These are phyloP conservation scores for Dryoscopus gambensis DNA, from an alignment of 2,113 vertebrate genomes.

Conservation along the genomic window DNA sequence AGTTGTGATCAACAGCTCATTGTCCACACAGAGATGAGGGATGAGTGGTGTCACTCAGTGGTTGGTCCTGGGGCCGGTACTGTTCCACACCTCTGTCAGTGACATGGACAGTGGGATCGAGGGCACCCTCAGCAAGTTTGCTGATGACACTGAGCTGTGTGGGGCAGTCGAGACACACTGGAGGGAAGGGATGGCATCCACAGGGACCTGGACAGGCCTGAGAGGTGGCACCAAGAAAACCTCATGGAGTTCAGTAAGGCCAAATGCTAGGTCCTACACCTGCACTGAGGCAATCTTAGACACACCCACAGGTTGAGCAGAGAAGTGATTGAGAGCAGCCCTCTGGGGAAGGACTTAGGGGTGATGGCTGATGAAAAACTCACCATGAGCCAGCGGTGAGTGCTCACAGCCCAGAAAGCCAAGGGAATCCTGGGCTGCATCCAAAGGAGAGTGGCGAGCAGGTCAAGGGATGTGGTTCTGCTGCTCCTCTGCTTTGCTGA, in stretches of 20 bases:
- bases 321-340: not conserved
- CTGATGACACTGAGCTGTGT: not conserved
- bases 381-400: fast-evolving
- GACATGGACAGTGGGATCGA: fast-evolving
- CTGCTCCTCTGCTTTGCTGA: not conserved
- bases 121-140: not conserved
- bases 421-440: not conserved
- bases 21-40: not conserved
- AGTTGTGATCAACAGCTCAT: not conserved
- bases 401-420: not conserved
- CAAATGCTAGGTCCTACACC: not conserved
- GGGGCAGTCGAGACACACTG: fast-evolving
- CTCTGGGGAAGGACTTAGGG: not conserved
- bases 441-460: not conserved
- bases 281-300: not conserved
- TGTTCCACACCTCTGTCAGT: not conserved
- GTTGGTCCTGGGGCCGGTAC: fast-evolving
- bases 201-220: not conserved
- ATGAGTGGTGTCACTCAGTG: fast-evolving
- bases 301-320: not conserved
- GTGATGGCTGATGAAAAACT: not conserved
- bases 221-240: not conserved
- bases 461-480: not conserved
- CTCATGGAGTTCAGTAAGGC: not conserved
- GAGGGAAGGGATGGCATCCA: not conserved